Evolutionary conservation across 2,113 vertebrate species (phyloP).

Genomic region (Dissostichus mawsoni): DNA sequence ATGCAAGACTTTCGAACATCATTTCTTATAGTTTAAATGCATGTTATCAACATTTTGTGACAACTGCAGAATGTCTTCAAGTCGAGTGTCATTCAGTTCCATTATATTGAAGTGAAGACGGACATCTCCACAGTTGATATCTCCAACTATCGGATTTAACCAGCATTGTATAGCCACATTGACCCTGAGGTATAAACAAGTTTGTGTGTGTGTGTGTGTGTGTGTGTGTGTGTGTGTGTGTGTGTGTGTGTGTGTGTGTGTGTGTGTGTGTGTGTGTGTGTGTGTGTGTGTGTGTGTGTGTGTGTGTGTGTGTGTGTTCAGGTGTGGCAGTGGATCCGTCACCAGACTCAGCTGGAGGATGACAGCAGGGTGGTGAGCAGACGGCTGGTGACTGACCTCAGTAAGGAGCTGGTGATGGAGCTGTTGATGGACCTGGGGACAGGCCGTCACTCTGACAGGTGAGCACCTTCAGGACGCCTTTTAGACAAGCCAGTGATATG

Average conservation of each 20-base stretch:
- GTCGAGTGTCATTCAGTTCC: no score
- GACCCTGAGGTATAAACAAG: neutral
- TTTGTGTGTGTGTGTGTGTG: neutral
- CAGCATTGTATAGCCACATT: neutral
- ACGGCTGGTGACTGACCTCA: slow-evolving; percentile 71
- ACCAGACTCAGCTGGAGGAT: slow-evolving; percentile 80
- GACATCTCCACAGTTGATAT: no score
- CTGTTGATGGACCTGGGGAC: slow-evolving; percentile 67
- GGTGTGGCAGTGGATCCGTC: slow-evolving; percentile 86
- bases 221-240: neutral
- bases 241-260: neutral
- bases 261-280: neutral
- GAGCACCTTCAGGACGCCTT: no score
- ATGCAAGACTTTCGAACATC: neutral
- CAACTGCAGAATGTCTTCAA: neutral
- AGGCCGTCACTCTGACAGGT: no score
- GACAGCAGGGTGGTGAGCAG: slow-evolving; percentile 74
- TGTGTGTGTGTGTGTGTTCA: slow-evolving; percentile 33
- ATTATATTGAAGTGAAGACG: no score
- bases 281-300: neutral
- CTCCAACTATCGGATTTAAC: no score
- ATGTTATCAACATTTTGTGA: neutral
- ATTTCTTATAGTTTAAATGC: no score
- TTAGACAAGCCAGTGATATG: neutral
- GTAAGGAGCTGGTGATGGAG: slow-evolving; percentile 57